Conservation (phyloP, 2,113 vertebrate genomes). For the Acinonyx jubatus region DNA sequence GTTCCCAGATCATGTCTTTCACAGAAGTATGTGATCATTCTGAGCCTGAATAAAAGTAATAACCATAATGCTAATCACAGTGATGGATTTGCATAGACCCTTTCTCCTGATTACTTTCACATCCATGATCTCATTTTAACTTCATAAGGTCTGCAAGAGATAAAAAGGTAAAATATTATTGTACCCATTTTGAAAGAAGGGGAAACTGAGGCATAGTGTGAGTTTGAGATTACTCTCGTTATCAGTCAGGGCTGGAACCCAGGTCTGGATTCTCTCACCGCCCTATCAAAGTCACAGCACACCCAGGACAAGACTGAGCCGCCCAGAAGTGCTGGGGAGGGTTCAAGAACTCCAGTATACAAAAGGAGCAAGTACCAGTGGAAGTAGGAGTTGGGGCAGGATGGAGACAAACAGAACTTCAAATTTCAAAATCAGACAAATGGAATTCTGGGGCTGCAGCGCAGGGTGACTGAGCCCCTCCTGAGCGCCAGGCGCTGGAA, state of each 20-base stretch:
- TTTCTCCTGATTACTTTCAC: neutral
- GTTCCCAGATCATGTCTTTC: neutral
- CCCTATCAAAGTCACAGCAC: neutral
- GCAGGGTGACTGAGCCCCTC: neutral
- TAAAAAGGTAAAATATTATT: neutral
- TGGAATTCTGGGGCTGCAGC: neutral
- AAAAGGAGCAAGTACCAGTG: fast-evolving
- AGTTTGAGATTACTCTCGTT: neutral
- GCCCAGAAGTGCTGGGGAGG: neutral
- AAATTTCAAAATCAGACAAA: neutral
- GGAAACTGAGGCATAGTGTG: neutral
- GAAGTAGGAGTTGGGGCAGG: too few relatives aligned
- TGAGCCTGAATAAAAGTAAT: neutral
- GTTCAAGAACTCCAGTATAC: neutral
- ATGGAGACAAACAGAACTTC: neutral
- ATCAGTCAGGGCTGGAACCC: neutral
- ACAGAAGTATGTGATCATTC: neutral
- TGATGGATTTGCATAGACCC: neutral
- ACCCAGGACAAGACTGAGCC: neutral
- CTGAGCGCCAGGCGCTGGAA: fast-evolving
- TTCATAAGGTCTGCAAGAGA: neutral
- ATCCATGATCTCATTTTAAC: neutral
- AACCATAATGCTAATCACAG: neutral
- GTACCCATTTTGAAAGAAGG: neutral
- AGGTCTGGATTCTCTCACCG: neutral